phyloP scores from a whole-genome alignment of 1,140 invertebrate genomes.

The Macrotrachela quadricornifera region DNA sequence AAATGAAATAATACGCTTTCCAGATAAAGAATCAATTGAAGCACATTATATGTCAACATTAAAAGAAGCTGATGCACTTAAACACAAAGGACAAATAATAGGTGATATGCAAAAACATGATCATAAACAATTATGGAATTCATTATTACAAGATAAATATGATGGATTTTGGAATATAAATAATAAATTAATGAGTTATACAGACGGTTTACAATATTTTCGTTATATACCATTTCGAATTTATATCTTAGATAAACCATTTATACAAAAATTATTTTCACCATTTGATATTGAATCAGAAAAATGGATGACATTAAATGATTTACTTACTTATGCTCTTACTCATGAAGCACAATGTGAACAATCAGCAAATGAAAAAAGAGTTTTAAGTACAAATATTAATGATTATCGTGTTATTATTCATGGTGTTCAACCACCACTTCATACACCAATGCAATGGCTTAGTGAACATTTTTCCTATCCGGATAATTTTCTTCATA shows the following conservation, averaged over 20 bases:
- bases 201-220: slow-evolving; percentile 43
- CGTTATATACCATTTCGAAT: slow-evolving; percentile 75
- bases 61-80: slow-evolving; percentile 90
- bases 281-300: slow-evolving; percentile 23
- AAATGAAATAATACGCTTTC: slow-evolving; percentile 29
- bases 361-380: slow-evolving; percentile 11
- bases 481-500: slow-evolving; percentile 91
- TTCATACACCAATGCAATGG: slow-evolving; percentile 83
- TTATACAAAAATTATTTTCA: slow-evolving; percentile 25
- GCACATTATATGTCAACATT: slow-evolving; percentile 77
- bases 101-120: slow-evolving; percentile 91
- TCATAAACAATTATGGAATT: slow-evolving; percentile 84
- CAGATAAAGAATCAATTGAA: slow-evolving; percentile 59
- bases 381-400: neutral
- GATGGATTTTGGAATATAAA: slow-evolving; percentile 97
- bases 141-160: slow-evolving; percentile 85
- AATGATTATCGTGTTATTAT: slow-evolving; percentile 41
- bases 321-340: slow-evolving; percentile 15
- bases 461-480: slow-evolving; percentile 89
- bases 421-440: slow-evolving; percentile 65
- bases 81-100: slow-evolving; percentile 70
- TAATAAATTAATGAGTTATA: slow-evolving; percentile 68
- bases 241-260: slow-evolving; percentile 38
- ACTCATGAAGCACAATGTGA: slow-evolving; percentile 13
- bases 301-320: slow-evolving; percentile 14